phyloP scores from a whole-genome alignment of 2,888 invertebrate species.

The Platycheirus albimanus region DNA sequence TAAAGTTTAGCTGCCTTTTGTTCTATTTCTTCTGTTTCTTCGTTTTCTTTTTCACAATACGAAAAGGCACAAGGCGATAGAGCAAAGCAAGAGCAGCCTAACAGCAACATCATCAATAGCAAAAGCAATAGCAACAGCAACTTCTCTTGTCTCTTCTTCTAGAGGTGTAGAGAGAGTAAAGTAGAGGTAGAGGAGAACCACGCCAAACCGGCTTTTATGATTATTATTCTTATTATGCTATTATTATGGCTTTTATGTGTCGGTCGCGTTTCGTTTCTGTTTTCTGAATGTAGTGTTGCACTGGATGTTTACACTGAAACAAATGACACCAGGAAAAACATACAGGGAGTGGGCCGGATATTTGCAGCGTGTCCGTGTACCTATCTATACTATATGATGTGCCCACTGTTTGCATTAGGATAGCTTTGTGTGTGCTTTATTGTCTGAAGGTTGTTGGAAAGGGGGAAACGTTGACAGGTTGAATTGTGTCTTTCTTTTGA shows the following conservation, averaged over 20 bases:
- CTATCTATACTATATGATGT: too few relatives aligned
- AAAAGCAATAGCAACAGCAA: constrained; percentile 21
- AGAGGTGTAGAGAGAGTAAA: too few relatives aligned
- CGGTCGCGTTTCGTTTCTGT: constrained; percentile 68
- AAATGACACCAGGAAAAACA: constrained; percentile 49
- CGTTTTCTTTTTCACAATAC: constrained; percentile 35
- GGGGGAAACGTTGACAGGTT: neutral
- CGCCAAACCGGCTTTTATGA: constrained; percentile 73
- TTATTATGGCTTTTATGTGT: constrained; percentile 72
- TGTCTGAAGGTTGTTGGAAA: constrained; percentile 16
- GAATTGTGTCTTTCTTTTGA: neutral
- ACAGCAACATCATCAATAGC: constrained; percentile 18
- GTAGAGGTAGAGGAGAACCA: constrained; percentile 43
- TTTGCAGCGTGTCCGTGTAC: constrained; percentile 52
- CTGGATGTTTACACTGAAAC: constrained; percentile 73
- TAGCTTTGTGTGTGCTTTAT: constrained; percentile 17
- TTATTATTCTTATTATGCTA: constrained; percentile 72
- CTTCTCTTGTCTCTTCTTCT: constrained; percentile 34
- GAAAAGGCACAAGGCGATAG: constrained; percentile 36
- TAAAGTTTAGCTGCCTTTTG: constrained; percentile 70
- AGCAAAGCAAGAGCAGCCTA: constrained; percentile 37
- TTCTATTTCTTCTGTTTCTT: constrained; percentile 66
- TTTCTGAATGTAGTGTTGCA: constrained; percentile 70
- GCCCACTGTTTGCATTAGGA: constrained; percentile 55
- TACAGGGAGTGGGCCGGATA: constrained; percentile 69